Evolutionary conservation across 2,888 invertebrate genomes (phyloP).

Genomic region (Himalopsyche kuldschensis): DNA sequence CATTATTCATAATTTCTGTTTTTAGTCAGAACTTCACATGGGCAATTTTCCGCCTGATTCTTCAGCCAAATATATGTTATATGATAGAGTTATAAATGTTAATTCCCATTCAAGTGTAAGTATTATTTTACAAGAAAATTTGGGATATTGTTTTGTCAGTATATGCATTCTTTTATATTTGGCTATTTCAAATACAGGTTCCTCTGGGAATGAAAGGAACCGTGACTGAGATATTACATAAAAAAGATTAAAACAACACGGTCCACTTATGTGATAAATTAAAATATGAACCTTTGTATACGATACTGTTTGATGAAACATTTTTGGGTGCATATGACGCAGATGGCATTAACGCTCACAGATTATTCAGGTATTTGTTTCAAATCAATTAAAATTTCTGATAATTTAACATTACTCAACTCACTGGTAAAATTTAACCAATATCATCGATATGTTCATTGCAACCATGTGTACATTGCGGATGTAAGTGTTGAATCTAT

Average conservation of each 20-base stretch:
- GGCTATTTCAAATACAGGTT: conserved; percentile 47
- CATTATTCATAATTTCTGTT: background rate
- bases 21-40: conserved; percentile 56
- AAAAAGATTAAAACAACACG: conserved; percentile 49
- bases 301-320: conserved; percentile 78
- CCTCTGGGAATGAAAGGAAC: conserved; percentile 85
- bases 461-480: no score
- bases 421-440: no score
- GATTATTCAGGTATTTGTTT: conserved; percentile 50
- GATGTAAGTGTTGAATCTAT: no score
- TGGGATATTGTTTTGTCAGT: background rate
- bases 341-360: conserved; percentile 46
- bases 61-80: conserved; percentile 65
- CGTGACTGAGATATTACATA: conserved; percentile 69
- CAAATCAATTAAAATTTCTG: background rate
- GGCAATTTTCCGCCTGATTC: conserved; percentile 64
- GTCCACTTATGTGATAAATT: conserved; percentile 57
- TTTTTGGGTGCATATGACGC: conserved; percentile 66
- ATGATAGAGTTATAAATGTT: conserved; percentile 84
- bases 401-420: no score
- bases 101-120: conserved; percentile 67
- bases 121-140: background rate
- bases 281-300: conserved; percentile 66
- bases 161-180: no score
- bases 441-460: no score